Evolutionary conservation across 1,140 invertebrate species (phyloP).

Genomic region (Popillia japonica): DNA sequence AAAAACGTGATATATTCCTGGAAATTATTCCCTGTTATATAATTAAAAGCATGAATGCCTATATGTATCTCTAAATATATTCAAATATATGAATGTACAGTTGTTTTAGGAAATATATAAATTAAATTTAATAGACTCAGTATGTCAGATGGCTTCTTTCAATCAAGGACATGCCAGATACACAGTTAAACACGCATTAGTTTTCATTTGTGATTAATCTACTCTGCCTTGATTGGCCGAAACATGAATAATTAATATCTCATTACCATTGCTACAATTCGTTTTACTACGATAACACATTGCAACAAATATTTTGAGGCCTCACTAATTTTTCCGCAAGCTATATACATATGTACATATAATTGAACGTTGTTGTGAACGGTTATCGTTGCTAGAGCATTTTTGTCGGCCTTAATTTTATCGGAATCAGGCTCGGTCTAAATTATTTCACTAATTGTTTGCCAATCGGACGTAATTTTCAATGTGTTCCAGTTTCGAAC

Average conservation of each 20-base stretch:
- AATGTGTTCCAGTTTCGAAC: constrained; percentile 17
- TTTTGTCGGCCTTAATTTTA: constrained; percentile 31
- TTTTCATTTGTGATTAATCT: background rate
- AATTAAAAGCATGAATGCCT: no score
- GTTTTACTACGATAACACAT: background rate
- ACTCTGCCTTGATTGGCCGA: background rate
- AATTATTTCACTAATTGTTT: constrained; percentile 33
- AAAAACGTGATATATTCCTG: no score
- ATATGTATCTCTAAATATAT: no score
- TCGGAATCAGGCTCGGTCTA: background rate
- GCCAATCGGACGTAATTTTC: background rate
- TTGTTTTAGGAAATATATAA: no score
- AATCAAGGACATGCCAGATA: constrained; percentile 1
- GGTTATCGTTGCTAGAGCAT: background rate
- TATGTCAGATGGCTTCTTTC: background rate
- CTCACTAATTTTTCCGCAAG: background rate
- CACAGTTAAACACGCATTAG: background rate
- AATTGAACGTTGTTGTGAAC: background rate
- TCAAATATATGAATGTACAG: no score
- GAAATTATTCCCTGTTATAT: no score
- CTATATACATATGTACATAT: no score
- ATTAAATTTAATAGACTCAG: background rate
- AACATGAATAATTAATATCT: constrained; percentile 6
- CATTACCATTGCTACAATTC: background rate
- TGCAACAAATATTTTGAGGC: constrained; percentile 12